Evolutionary conservation across 1,140 invertebrate genomes (phyloP), one percentile per base, ranked within the genome.

Genomic region (Rhynchophorus ferrugineus): DNA sequence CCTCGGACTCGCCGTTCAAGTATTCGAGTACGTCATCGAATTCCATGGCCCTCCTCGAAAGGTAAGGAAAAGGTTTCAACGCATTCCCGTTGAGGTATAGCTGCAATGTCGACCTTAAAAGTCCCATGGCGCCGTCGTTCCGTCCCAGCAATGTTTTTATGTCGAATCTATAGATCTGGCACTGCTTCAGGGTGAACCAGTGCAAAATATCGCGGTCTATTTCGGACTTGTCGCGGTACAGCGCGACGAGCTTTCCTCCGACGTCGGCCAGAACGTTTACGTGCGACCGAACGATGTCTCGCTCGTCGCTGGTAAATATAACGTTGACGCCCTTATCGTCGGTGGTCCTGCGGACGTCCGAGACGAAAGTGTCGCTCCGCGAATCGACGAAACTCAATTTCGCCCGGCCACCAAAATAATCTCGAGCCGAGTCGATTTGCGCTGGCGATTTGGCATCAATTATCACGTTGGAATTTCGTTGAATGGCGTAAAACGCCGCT

Each of bases 151-250:
- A 14, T 24, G 29, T 20, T 20, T 49, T 21, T 20, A 20, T 1
- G 46, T 21, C 13, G 38, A 21, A 13, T 20, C 36, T 1, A 24
- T 39, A 1, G 33, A 35, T 14, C 22, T 38, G 20, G 39, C 16
- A 24, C 46, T 38, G n/a, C 29, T n/a, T 8, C 29, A 35, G 24
- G 13, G 18, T 22, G 24, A 20, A 1, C 24, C 5, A 8, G 29
- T 49, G n/a, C 39, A 38, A 19, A 49, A 47, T 36, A 47, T 34
- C 14, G 36, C 37, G n/a, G 2, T 17, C 34, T 19, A 46, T 46
- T 16, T 19, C 3, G 37, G 37, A 47, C 22, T 22, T 36, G 13
- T 47, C 5, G 29, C 29, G n/a, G n/a, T 16, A 21, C 33, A 11
- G 22, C 20, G 13, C 3, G 11, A 33, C 18, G 11, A n/a, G 22